Conservation (phyloP, 1,140 invertebrate species). For the Rhagoletis pomonella region DNA sequence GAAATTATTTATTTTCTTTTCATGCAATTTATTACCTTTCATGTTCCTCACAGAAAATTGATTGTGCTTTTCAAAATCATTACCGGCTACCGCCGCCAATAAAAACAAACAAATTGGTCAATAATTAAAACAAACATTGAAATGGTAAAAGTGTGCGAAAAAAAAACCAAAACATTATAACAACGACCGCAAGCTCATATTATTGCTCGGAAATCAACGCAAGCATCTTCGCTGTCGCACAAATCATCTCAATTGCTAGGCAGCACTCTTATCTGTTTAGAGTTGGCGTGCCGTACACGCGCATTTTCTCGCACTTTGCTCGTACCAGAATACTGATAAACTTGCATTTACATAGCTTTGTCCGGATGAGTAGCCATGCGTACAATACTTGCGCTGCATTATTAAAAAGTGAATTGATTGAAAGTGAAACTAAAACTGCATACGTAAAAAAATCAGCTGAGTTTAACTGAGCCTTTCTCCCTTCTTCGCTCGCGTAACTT, state of each 20-base stretch:
- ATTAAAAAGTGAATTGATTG: not conserved
- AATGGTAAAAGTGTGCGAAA: not conserved
- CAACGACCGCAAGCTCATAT: too few species aligned
- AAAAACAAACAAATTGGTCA: slow-evolving; percentile 24
- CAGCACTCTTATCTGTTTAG: too few species aligned
- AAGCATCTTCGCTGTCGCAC: too few species aligned
- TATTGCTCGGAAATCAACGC: too few species aligned
- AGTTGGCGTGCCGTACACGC: too few species aligned
- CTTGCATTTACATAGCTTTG: not conserved
- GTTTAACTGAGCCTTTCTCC: not conserved
- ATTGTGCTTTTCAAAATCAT: not conserved
- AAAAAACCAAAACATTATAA: not conserved
- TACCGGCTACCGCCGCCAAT: not conserved
- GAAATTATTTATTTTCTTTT: too few species aligned
- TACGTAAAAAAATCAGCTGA: not conserved
- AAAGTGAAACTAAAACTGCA: slow-evolving; percentile 7
- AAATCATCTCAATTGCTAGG: too few species aligned
- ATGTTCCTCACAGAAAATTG: not conserved
- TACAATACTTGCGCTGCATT: not conserved
- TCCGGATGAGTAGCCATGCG: not conserved
- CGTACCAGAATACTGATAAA: too few species aligned
- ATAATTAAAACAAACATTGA: slow-evolving; percentile 35
- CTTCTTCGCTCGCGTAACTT: not conserved
- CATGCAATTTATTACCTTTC: not conserved
- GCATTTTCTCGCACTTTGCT: too few species aligned